phyloP scores from a whole-genome alignment of 2,113 vertebrate species.

The Semnornis frantzii region DNA sequence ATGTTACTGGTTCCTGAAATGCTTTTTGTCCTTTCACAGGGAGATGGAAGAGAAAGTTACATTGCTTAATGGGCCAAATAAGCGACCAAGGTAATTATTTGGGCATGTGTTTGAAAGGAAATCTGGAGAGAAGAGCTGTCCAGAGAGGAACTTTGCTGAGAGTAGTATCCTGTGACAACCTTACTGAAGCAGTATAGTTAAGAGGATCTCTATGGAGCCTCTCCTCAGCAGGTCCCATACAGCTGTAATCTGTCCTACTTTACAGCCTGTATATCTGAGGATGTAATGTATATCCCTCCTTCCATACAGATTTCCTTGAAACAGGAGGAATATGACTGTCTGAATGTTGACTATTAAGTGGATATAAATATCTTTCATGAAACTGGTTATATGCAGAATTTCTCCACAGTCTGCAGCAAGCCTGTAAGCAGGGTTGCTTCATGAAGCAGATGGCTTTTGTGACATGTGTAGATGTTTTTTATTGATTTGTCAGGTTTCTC shows the following conservation, averaged over 20 bases:
- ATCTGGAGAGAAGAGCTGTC: background rate
- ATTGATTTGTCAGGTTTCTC: background rate
- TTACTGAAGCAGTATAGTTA: background rate
- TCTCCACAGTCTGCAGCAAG: background rate
- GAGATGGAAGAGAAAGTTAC: slow-evolving; percentile 92
- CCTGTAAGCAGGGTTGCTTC: background rate
- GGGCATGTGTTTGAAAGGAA: slow-evolving; percentile 8
- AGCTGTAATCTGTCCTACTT: background rate
- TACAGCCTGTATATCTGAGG: background rate
- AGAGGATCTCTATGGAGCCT: background rate
- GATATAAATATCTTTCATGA: background rate
- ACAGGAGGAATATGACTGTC: background rate
- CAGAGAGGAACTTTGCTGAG: background rate
- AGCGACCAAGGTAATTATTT: slow-evolving; percentile 89
- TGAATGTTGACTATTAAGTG: background rate
- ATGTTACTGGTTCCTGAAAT: slow-evolving; percentile 22
- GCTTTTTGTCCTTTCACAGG: slow-evolving; percentile 75
- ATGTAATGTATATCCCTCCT: background rate
- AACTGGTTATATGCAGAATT: background rate
- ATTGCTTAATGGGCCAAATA: slow-evolving; percentile 91
- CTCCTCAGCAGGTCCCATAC: background rate
- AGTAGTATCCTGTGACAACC: background rate
- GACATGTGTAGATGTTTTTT: background rate
- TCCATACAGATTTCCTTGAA: background rate
- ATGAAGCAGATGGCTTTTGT: background rate